phyloP scores from a whole-genome alignment of 2,888 invertebrate genomes.

The Nephrocerus scutellatus region DNA sequence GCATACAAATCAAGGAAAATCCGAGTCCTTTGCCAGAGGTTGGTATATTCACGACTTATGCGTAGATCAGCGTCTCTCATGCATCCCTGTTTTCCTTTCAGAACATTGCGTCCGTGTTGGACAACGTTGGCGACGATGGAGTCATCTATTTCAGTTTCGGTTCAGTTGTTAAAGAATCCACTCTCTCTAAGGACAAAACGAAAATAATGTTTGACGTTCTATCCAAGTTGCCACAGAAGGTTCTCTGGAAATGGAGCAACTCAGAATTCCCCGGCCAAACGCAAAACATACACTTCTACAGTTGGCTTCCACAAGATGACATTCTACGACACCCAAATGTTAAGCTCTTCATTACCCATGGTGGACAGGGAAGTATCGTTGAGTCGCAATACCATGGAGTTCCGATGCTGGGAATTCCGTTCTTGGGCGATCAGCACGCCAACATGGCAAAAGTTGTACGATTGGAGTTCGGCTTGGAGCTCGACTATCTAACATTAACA shows the following conservation, averaged over 20 bases:
- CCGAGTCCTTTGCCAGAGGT: conserved; percentile 33
- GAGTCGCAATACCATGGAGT: conserved; percentile 74
- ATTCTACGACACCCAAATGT: conserved; percentile 67
- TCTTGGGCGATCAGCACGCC: conserved; percentile 72
- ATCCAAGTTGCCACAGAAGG: conserved; percentile 52
- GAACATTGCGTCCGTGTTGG: conserved; percentile 30
- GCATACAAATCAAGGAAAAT: conserved; percentile 35
- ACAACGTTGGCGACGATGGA: conserved; percentile 39
- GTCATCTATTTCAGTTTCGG: conserved; percentile 44
- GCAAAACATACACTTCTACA: conserved; percentile 39
- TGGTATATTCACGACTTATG: too few relatives aligned
- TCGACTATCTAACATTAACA: conserved; percentile 24
- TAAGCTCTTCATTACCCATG: conserved; percentile 42
- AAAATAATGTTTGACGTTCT: conserved; percentile 54
- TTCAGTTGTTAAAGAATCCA: conserved; percentile 33
- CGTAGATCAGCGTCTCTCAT: too few relatives aligned
- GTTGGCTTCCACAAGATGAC: conserved; percentile 59
- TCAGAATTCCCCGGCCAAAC: conserved; percentile 45
- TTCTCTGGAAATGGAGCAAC: conserved; percentile 60
- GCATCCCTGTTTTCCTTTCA: too few relatives aligned
- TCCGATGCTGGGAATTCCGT: conserved; percentile 66
- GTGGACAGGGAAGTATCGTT: conserved; percentile 65
- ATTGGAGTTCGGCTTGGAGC: conserved; percentile 49
- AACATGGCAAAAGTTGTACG: conserved; percentile 66
- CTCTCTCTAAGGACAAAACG: conserved; percentile 42